Conservation (phyloP, 2,113 vertebrate species). For the Ivindomyrus marchei region DNA sequence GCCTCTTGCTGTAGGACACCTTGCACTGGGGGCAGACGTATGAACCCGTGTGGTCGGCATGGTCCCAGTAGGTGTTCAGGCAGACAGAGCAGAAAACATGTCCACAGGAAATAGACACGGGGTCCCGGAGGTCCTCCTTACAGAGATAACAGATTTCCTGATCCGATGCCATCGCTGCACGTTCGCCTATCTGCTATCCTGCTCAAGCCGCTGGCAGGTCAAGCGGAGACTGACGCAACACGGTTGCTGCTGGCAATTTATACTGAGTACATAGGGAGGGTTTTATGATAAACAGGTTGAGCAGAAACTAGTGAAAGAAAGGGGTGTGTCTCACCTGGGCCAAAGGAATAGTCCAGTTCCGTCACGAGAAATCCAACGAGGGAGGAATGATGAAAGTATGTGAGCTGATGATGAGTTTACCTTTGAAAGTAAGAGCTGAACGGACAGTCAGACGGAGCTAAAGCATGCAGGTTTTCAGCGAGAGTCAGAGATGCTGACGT, state of each 20-base stretch:
- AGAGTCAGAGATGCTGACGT: not conserved
- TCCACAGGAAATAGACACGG: constrained; percentile 65
- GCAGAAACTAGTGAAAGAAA: constrained; percentile 62
- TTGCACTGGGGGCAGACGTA: constrained; percentile 61
- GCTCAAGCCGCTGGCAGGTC: constrained; percentile 29
- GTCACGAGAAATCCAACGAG: constrained; percentile 27
- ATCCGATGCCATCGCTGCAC: constrained; percentile 51
- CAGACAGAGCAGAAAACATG: constrained; percentile 63
- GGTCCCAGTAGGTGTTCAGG: constrained; percentile 70
- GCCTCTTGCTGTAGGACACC: constrained; percentile 64
- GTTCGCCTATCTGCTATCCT: not conserved
- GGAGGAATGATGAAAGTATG: constrained; percentile 46
- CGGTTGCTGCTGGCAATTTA: constrained; percentile 38
- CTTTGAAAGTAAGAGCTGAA: not conserved
- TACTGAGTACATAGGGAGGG: constrained; percentile 62
- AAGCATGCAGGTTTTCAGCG: not conserved
- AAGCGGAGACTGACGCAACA: constrained; percentile 51
- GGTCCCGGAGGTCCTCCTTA: constrained; percentile 63
- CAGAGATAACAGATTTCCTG: constrained; percentile 62
- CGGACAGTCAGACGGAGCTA: not conserved
- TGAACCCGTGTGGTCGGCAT: constrained; percentile 54
- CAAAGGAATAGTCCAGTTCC: constrained; percentile 33
- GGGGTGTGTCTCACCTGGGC: constrained; percentile 51
- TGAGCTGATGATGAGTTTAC: constrained; percentile 14
- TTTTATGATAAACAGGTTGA: constrained; percentile 63